phyloP scores from a whole-genome alignment of 2,888 invertebrate genomes.

The Steromphala cineraria region DNA sequence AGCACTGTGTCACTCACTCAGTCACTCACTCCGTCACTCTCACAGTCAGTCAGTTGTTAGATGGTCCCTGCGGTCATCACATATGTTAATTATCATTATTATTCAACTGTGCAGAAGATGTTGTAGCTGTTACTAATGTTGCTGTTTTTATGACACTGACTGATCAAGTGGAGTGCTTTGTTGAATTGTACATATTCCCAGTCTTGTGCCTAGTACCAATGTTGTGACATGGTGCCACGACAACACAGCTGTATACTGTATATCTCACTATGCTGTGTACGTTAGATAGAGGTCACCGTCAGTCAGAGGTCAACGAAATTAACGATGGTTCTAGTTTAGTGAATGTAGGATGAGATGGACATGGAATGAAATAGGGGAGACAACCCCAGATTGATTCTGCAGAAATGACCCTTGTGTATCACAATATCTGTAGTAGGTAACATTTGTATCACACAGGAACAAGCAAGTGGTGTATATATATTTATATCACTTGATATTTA shows the following conservation, averaged over 20 bases:
- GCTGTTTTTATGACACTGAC: conserved; percentile 11
- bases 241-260: not conserved
- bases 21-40: no score
- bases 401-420: no score
- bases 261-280: not conserved
- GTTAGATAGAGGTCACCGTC: not conserved
- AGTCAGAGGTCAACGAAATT: not conserved
- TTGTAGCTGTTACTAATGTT: conserved; percentile 13
- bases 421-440: no score
- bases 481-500: no score
- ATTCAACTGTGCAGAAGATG: conserved; percentile 15
- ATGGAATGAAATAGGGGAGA: no score
- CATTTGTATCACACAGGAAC: no score
- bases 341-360: not conserved
- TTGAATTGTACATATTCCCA: conserved; percentile 12
- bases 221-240: conserved; percentile 15
- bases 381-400: no score
- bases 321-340: conserved; percentile 8
- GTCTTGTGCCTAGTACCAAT: conserved; percentile 14
- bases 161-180: conserved; percentile 7
- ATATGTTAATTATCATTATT: conserved; percentile 17
- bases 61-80: not conserved
- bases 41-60: no score
- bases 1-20: conserved; percentile 2
- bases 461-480: no score